A percentile compares a stretch with the other conserved stretches of the same genome.
phyloP scores from a whole-genome alignment of 2,888 invertebrate species.

The Xylocampa areola region DNA sequence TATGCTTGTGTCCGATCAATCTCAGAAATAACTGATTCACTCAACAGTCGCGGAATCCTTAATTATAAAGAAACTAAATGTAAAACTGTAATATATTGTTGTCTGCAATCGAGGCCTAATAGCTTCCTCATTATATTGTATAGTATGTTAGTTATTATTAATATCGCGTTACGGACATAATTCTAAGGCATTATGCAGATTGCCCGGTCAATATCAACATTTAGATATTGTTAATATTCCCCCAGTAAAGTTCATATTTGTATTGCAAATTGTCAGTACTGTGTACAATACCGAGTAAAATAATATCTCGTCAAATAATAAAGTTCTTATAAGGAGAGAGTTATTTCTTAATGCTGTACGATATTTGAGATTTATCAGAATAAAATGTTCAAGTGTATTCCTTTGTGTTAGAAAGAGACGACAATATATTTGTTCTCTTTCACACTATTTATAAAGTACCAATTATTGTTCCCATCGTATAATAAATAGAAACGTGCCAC shows the following conservation, averaged over 20 bases:
- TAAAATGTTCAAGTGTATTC: conserved; percentile 45
- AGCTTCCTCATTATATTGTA: conserved; percentile 67
- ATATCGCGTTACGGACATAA: conserved; percentile 13
- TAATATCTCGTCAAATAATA: conserved; percentile 24
- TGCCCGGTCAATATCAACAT: conserved; percentile 8
- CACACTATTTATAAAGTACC: conserved; percentile 29
- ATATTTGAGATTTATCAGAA: conserved; percentile 36
- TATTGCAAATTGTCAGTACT: conserved; percentile 1
- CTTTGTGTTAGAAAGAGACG: conserved; percentile 27
- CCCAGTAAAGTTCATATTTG: conserved; percentile 12
- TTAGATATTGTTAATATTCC: background rate
- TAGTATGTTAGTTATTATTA: conserved; percentile 65
- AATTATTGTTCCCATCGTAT: conserved; percentile 32
- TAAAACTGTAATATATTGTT: conserved; percentile 75
- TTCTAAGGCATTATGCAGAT: conserved; percentile 22
- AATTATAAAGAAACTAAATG: conserved; percentile 56
- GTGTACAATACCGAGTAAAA: conserved; percentile 14
- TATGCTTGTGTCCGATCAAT: conserved; percentile 10
- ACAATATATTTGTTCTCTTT: conserved; percentile 32
- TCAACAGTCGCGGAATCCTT: conserved; percentile 38
- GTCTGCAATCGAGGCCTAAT: conserved; percentile 75
- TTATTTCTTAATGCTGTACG: conserved; percentile 27
- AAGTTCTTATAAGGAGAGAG: conserved; percentile 17
- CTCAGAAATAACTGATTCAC: conserved; percentile 40
- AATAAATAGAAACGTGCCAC: conserved; percentile 35